Evolutionary conservation across 35 echinoderm and acorn worm genomes (phyloP), one percentile per base, ranked within the genome.

Genomic region (Apostichopus parvimensis): DNA sequence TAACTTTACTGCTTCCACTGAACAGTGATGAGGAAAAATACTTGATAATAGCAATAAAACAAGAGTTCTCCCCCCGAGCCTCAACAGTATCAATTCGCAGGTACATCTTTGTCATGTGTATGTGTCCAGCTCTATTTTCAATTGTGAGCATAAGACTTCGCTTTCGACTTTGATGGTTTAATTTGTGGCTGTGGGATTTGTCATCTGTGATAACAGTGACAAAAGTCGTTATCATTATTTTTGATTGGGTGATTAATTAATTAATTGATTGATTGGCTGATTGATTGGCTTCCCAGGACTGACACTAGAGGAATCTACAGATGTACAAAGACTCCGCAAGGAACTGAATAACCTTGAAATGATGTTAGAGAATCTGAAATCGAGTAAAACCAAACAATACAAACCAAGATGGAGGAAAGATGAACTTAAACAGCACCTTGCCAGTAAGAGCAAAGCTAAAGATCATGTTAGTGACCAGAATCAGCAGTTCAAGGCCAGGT

Each of bases 391-490:
- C 13, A 94, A 77, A 6, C 57, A 87, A 34, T 95, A 95, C 56
- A 82, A 65, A 22, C 87, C 96, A 11, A 80, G 93, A 52, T 91
- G 92, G 85, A 88, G 88, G 23, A 98, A 98, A 81, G 87, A 96
- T 73, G 91, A 94, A 59, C 87, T 98, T 5, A 98, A 98, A 53
- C 80, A 94, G 45, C 97, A 98, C 61, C 82, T 98, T 26, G 93
- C 87, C 9, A 93, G 87, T 61, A 98, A 98, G 82, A 98, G 83
- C 91, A 93, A 82, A 86, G 93, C 94, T 6, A 95, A 92, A 65
- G 97, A 98, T 53, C 90, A 94, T 79, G 97, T 98, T 3, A 81
- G 86, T 58, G 97, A 98, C 55, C 86, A 93, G 68, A 98, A 98
- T 90, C 80, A 84, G 68, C 92, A 95, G 17, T 66, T 96, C 8